Evolutionary conservation across 1,140 invertebrate genomes (phyloP), one percentile per base, ranked within the genome.

Genomic region (Himalopsyche phryganea): DNA sequence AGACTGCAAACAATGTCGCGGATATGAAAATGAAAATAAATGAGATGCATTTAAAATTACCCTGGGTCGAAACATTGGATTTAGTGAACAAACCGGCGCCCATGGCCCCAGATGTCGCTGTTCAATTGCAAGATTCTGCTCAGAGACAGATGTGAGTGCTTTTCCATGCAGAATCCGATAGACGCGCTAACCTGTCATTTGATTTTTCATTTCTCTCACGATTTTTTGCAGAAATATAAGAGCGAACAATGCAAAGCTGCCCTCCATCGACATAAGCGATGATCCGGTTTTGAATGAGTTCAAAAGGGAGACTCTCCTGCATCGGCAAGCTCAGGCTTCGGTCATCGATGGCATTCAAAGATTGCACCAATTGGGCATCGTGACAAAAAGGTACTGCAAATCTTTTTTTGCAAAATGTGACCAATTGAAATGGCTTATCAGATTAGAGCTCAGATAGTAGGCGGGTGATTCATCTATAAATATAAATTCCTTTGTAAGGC

Each of bases 281-380:
- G 91, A 93, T 76, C 85, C 87, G 1, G 85, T 92, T 0, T 70
- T 96, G n/a, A 92, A 96, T 80, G 94, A 98, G 71, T 96, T 98
- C 67, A 89, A 90, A 69, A 79, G 94, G 38, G 95, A 98, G 78
- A 91, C 91, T 61, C 77, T 85, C 60, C 94, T 98, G 69, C 91
- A 97, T 69, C 79, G 92, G 52, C 94, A 97, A 78, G 96, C 94
- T 2, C 94, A 98, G 69, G 81, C 85, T 23, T 85, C 92, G 11
- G 90, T 92, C 6, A 62, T 94, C 1, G 85, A 91, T 65, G 90
- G 84, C 1, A 81, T 98, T 13, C 80, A 83, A 17, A 80, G 81
- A 47, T 72, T 98, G 3, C 86, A 92, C 44, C 82, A 85, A 59
- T 68, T 94, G 2, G 84, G 83, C 17, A 79, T 97, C 35, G 78